Conservation (phyloP, 2,797 vertebrate genomes). For the Graptemys geographica region DNA sequence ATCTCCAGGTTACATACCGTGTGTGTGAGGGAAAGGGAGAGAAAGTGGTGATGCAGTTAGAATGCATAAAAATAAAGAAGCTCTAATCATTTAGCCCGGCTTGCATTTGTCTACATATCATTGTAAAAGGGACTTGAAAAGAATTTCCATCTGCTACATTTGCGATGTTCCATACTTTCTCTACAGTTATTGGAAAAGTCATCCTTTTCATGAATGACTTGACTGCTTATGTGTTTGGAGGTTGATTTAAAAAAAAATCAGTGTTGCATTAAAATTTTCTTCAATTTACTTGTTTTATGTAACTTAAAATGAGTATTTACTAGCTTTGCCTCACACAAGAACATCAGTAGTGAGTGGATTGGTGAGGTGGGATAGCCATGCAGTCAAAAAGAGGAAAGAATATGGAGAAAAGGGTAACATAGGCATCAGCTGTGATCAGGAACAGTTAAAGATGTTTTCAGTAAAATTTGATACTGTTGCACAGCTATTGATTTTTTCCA, state of each 20-base stretch:
- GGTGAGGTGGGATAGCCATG: neutral
- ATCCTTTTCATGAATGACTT: neutral
- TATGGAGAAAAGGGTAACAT: neutral
- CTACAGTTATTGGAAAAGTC: neutral
- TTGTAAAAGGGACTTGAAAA: neutral
- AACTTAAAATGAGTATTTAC: neutral
- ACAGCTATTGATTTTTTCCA: neutral
- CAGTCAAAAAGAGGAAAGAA: neutral
- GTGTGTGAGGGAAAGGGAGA: neutral
- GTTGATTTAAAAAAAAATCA: neutral
- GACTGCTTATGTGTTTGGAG: neutral
- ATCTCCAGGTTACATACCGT: neutral
- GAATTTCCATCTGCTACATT: neutral
- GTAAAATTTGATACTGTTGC: neutral
- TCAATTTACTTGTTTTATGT: neutral
- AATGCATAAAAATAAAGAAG: neutral
- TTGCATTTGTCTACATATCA: neutral
- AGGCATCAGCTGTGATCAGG: neutral
- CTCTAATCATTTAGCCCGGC: neutral
- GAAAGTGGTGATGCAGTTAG: no score
- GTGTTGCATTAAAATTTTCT: neutral
- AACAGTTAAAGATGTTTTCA: neutral
- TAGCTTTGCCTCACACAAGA: neutral
- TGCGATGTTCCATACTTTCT: neutral
- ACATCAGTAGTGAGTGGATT: neutral